Conservation (phyloP, 2,888 invertebrate genomes). For the Volucella bombylans region DNA sequence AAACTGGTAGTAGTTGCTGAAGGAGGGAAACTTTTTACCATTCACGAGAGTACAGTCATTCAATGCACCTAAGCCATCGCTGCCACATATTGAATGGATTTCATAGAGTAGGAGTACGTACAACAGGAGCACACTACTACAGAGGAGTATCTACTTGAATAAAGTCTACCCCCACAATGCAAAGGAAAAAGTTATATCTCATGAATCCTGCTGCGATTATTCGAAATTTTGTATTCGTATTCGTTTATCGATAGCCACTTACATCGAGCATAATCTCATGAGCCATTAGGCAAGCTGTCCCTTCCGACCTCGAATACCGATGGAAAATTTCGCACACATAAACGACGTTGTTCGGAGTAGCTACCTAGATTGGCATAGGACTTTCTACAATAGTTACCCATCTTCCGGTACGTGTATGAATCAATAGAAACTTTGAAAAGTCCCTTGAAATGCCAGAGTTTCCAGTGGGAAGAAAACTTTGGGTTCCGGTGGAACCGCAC, state of each 20-base stretch:
- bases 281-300: slow-evolving; percentile 40
- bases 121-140: not conserved
- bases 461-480: slow-evolving; percentile 5
- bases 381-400: slow-evolving; percentile 22
- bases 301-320: not conserved
- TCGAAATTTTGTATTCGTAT: slow-evolving; percentile 17
- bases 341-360: too few species aligned
- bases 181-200: slow-evolving; percentile 33
- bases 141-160: slow-evolving; percentile 26
- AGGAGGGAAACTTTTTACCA: slow-evolving; percentile 30
- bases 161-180: slow-evolving; percentile 5
- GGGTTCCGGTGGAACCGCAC: slow-evolving; percentile 1
- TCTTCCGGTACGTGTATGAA: slow-evolving; percentile 22
- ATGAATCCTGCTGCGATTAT: slow-evolving; percentile 13
- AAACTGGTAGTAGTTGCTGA: too few species aligned
- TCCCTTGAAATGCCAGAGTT: slow-evolving; percentile 3
- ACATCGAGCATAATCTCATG: slow-evolving; percentile 10
- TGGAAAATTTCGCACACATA: slow-evolving; percentile 5
- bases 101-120: slow-evolving; percentile 3
- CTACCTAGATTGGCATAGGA: not conserved
- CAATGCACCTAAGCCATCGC: not conserved
- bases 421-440: slow-evolving; percentile 12
- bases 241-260: slow-evolving; percentile 38
- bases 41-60: not conserved
- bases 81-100: slow-evolving; percentile 22